A percentile compares a stretch with the other conserved stretches of the same genome.
These are phyloP conservation scores for Torymus auratus DNA, from an alignment of 2,888 invertebrate species.

Conservation along the genomic window DNA sequence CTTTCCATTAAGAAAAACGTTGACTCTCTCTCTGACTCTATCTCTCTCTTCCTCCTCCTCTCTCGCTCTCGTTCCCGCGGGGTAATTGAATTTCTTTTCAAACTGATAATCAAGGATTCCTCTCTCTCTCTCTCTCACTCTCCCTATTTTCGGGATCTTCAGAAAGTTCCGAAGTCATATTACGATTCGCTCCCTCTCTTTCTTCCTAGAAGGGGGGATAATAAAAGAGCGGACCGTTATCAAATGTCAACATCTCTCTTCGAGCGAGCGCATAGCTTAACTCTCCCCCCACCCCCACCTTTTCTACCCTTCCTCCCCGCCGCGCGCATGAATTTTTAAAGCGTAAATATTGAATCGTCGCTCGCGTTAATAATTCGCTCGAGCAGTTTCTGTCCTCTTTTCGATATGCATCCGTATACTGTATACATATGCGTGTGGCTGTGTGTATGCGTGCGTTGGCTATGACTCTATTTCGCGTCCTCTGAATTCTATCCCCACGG, in stretches of 20 bases:
- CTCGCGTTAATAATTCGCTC: slow-evolving; percentile 28
- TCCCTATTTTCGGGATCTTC: slow-evolving; percentile 2
- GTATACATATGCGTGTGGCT: no score
- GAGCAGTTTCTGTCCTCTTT: neutral
- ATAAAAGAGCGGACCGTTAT: slow-evolving; percentile 21
- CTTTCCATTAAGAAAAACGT: slow-evolving; percentile 32
- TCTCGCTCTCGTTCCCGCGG: no score
- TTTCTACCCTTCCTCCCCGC: no score
- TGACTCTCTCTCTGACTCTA: neutral
- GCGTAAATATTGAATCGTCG: slow-evolving; percentile 44
- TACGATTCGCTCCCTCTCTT: slow-evolving; percentile 9
- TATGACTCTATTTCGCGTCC: no score
- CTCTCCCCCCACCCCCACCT: no score
- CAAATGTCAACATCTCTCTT: slow-evolving; percentile 32
- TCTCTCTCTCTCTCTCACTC: neutral
- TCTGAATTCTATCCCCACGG: no score
- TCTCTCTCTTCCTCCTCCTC: no score
- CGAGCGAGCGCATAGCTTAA: no score
- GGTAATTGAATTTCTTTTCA: slow-evolving; percentile 55
- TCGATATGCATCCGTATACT: neutral
- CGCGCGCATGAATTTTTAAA: neutral
- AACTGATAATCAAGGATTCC: slow-evolving; percentile 50
- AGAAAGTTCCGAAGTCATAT: slow-evolving; percentile 28
- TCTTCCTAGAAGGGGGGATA: neutral
- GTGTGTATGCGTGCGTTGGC: no score